A percentile compares a stretch with the other conserved stretches of the same genome.
Conservation (phyloP, 2,113 vertebrate genomes). For the Xenus cinereus region DNA sequence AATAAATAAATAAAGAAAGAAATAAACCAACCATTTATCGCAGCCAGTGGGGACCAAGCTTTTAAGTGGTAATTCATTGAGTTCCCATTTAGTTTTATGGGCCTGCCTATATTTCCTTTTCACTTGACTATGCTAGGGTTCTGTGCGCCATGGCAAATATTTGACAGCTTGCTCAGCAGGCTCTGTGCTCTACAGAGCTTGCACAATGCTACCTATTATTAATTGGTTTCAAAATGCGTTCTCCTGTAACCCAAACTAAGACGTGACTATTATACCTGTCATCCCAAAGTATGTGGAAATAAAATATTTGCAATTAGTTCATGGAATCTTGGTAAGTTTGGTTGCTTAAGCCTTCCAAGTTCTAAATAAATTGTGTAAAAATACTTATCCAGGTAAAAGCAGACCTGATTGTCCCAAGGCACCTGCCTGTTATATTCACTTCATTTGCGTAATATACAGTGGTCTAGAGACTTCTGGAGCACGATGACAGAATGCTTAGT, state of each 20-base stretch:
- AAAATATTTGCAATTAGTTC: constrained; percentile 69
- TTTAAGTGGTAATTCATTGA: neutral
- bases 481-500: neutral
- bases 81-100: constrained; percentile 63
- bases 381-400: neutral
- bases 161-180: constrained; percentile 67
- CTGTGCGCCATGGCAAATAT: constrained; percentile 55
- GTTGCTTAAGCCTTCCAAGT: constrained; percentile 35
- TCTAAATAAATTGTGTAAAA: constrained; percentile 60
- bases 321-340: constrained; percentile 53
- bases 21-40: neutral
- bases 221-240: constrained; percentile 68
- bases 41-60: neutral
- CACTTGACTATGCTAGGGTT: constrained; percentile 55
- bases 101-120: constrained; percentile 56
- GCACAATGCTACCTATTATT: constrained; percentile 52
- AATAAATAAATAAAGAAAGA: neutral
- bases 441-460: neutral
- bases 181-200: constrained; percentile 44
- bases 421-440: neutral
- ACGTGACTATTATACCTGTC: constrained; percentile 63
- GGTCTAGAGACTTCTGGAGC: neutral
- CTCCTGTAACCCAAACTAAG: constrained; percentile 53
- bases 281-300: constrained; percentile 56
- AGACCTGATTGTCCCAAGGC: neutral